Base-by-base conservation (phyloP, 2,113 vertebrate species). In the Caloenas nicobarica region DNA sequence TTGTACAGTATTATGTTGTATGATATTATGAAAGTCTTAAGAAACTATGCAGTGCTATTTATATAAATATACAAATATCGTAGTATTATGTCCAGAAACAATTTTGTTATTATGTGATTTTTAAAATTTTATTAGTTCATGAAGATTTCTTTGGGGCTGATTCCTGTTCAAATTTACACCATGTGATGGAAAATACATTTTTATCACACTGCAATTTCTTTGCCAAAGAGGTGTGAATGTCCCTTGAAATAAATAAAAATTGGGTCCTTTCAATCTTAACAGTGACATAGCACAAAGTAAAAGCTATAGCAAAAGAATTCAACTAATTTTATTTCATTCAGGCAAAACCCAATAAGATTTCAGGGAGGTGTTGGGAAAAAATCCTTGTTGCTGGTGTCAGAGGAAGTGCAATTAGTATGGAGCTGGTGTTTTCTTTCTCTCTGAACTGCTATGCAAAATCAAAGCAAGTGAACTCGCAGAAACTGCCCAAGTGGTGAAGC, bases 321-420 rank as follows among this genome's bases (percentile, higher is more conserved):
- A 61, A 34, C 31, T 46, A 28, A 40, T 83, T 71, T 46, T 65
- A 62, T 91, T 90, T 71, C 22, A 44, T 78, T 81, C 44, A 53
- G n/a, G 13, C 38, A 64, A 86, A 60, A 81, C 42, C 51, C 68
- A 34, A 7, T 90, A 78, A 58, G 16, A 81, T 86, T 89, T 74
- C 53, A 96, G 48, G 26, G 65, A 83, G 28, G 60, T 48, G 24
- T 2, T 60, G 26, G 29, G 50, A 86, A 86, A 61, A 84, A 60
- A 23, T 11, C 71, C 57, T 36, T 31, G 50, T 33, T 86, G 36
- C 44, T 92, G 38, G 36, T 86, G 48, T 86, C 60, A 86, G 86
- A 94, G 82, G 64, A 92, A 94, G 69, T 76, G 60, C 77, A 92
- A 72, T 95, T 95, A 88, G 26, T 21, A 21, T 48, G 36, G 50